Evolutionary conservation across 2,888 invertebrate genomes (phyloP).

Genomic region (Orthosia incerta): DNA sequence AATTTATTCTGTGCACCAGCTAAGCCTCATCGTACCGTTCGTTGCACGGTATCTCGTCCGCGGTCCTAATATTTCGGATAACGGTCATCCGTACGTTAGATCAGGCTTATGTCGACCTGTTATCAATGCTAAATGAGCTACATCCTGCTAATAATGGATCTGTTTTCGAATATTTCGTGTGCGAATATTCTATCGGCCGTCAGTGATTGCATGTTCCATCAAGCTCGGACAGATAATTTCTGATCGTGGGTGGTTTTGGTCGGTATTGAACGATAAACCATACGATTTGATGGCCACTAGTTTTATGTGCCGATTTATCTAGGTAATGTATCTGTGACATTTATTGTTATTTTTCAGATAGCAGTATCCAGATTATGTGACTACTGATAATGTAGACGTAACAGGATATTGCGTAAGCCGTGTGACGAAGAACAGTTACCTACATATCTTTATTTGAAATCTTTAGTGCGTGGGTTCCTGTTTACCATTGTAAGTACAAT

Average conservation of each 20-base stretch:
- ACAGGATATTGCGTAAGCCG: conserved; percentile 3
- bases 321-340: conserved; percentile 26
- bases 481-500: neutral
- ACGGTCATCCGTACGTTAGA: conserved; percentile 56
- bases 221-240: conserved; percentile 48
- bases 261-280: conserved; percentile 46
- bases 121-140: conserved; percentile 71
- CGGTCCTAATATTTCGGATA: conserved; percentile 59
- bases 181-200: conserved; percentile 49
- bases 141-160: conserved; percentile 66
- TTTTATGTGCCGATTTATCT: conserved; percentile 34
- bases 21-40: conserved; percentile 11
- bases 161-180: conserved; percentile 38
- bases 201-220: conserved; percentile 59
- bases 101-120: conserved; percentile 53
- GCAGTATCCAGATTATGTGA: conserved; percentile 21
- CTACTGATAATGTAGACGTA: conserved; percentile 12
- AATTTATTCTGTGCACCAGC: conserved; percentile 17
- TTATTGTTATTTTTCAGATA: conserved; percentile 27
- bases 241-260: conserved; percentile 27
- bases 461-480: neutral
- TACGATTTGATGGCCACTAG: conserved; percentile 45
- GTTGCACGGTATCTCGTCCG: conserved; percentile 43
- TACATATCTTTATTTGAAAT: neutral
- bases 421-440: neutral